These are phyloP conservation scores for Gopherus evgoodei DNA, from an alignment of 2,113 vertebrate genomes.

Conservation along the genomic window DNA sequence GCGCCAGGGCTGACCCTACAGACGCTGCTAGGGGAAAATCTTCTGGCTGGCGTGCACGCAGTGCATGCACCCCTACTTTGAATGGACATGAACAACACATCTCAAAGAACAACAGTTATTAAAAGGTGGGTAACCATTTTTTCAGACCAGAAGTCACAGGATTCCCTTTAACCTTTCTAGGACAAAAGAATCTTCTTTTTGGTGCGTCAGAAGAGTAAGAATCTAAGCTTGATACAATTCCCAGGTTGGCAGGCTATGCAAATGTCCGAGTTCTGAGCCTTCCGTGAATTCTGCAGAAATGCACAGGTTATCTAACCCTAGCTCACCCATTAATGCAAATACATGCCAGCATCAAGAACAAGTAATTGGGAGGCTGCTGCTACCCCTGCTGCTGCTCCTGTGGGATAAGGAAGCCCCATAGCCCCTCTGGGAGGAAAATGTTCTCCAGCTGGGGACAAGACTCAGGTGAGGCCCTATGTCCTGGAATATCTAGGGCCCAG, in stretches of 20 bases:
- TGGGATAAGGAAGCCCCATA: neutral
- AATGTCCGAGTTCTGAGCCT: neutral
- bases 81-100: no score
- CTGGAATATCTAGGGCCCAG: fast-evolving
- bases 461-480: neutral
- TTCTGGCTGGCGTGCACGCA: no score
- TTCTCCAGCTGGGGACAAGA: neutral
- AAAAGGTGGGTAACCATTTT: no score
- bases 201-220: neutral
- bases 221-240: neutral
- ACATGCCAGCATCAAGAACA: neutral
- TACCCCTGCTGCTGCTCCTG: neutral
- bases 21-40: no score
- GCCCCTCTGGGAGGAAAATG: neutral
- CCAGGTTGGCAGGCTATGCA: neutral
- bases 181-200: neutral
- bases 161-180: neutral
- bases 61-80: no score
- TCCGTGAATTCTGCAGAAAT: neutral
- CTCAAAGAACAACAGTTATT: no score
- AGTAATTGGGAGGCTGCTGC: neutral
- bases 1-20: no score
- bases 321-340: neutral
- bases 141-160: neutral
- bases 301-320: neutral